Conservation (phyloP, 2,113 vertebrate species). For the Pelusios castaneus region DNA sequence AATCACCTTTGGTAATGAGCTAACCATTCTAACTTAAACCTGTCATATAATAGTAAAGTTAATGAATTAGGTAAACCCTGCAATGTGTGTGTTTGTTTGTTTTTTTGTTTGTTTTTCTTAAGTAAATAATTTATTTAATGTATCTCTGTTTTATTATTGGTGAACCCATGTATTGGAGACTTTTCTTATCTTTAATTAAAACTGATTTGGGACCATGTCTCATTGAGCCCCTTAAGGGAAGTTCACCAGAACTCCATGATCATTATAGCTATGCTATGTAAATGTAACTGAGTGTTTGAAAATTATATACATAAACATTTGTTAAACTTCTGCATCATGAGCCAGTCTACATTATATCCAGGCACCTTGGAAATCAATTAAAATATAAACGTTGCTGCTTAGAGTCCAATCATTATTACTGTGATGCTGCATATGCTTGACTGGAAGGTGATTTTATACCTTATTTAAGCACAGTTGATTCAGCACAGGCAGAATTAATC, state of each 20-base stretch:
- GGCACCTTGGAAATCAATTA: neutral
- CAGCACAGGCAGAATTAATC: neutral
- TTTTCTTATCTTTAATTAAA: conserved; percentile 53
- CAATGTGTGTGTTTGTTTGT: too few relatives aligned
- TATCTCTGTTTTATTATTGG: conserved; percentile 33
- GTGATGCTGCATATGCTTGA: neutral
- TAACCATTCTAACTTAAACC: neutral
- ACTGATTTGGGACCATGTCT: conserved; percentile 1
- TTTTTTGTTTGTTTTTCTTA: neutral
- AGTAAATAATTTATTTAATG: conserved; percentile 17
- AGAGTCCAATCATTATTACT: neutral
- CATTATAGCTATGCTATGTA: neutral
- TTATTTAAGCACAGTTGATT: neutral
- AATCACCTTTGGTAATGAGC: too few relatives aligned
- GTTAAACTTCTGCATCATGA: neutral
- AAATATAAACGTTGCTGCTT: neutral
- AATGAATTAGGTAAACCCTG: neutral
- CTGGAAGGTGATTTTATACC: conserved; percentile 4
- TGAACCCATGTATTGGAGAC: conserved; percentile 9
- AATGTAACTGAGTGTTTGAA: neutral
- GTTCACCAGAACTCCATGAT: conserved; percentile 5
- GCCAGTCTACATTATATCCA: neutral
- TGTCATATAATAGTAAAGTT: neutral
- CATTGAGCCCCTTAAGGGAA: neutral
- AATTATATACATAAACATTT: neutral